phyloP scores from a whole-genome alignment of 1,140 invertebrate genomes.

The Tetramorium parvispinum region DNA sequence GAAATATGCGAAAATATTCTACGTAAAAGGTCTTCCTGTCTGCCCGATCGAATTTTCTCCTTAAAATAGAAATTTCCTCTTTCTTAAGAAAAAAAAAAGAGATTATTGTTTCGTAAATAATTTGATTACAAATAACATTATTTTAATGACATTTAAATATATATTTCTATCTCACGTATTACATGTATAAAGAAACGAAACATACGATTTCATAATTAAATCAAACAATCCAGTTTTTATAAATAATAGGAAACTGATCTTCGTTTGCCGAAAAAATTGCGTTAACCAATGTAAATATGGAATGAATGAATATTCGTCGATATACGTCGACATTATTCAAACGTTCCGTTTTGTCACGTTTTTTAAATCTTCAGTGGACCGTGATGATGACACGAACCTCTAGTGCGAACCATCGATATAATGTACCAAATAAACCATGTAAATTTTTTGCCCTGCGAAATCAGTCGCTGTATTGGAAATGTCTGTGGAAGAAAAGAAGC shows the following conservation, averaged over 20 bases:
- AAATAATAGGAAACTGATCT: slow-evolving; percentile 6
- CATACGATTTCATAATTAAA: not conserved
- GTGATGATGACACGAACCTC: not conserved
- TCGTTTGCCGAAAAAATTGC: slow-evolving; percentile 12
- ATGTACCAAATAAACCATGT: slow-evolving; percentile 39
- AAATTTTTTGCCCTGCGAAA: slow-evolving; percentile 9
- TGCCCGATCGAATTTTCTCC: slow-evolving; percentile 33
- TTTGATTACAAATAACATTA: slow-evolving; percentile 64
- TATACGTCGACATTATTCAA: slow-evolving; percentile 5
- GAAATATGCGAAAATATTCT: slow-evolving; percentile 47
- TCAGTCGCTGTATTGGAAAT: slow-evolving; percentile 24
- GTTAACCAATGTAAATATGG: slow-evolving; percentile 30
- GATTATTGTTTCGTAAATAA: not conserved
- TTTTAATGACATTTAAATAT: slow-evolving; percentile 61
- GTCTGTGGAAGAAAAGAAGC: slow-evolving; percentile 54
- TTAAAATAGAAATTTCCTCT: slow-evolving; percentile 37
- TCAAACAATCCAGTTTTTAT: slow-evolving; percentile 2
- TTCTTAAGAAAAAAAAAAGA: slow-evolving; percentile 63
- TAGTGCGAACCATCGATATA: not conserved
- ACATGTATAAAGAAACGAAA: not conserved
- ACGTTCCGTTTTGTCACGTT: slow-evolving; percentile 4
- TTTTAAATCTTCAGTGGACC: not conserved
- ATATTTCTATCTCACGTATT: slow-evolving; percentile 22
- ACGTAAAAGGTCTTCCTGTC: slow-evolving; percentile 13
- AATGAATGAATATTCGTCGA: not conserved